Percentiles rank a stretch among this genome's conserved stretches.
These are phyloP conservation scores for Scaptomyza reducta DNA, from an alignment of 2,888 invertebrate genomes.

Conservation along the genomic window DNA sequence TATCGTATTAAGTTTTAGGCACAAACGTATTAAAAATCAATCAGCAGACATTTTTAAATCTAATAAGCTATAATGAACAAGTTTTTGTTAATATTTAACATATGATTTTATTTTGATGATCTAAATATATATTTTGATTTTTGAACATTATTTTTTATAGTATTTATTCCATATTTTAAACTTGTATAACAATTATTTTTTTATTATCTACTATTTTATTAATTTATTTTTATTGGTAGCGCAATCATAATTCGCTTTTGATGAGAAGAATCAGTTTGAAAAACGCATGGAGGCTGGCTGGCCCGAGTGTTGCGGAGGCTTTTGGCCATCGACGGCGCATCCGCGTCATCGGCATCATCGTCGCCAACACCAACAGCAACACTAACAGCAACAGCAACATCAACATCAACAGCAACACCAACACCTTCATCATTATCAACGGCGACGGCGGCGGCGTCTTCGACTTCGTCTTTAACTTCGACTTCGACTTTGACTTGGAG, in stretches of 20 bases:
- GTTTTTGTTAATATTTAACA: too few relatives aligned
- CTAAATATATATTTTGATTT: too few relatives aligned
- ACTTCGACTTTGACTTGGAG: slow-evolving; percentile 4
- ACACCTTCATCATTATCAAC: slow-evolving; percentile 79
- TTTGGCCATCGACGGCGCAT: slow-evolving; percentile 38
- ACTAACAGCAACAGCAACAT: slow-evolving; percentile 42
- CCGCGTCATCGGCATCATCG: slow-evolving; percentile 63
- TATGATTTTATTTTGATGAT: too few relatives aligned
- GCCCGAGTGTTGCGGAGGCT: slow-evolving; percentile 11
- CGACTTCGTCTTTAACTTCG: slow-evolving; percentile 21
- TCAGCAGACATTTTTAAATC: too few relatives aligned
- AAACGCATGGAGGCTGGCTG: slow-evolving; percentile 27
- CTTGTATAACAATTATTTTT: too few relatives aligned
- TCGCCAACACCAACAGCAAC: slow-evolving; percentile 37
- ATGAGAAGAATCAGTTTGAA: not conserved
- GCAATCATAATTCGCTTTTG: slow-evolving; percentile 20
- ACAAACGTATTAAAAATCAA: too few relatives aligned
- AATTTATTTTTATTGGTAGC: slow-evolving; percentile 20
- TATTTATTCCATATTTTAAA: too few relatives aligned
- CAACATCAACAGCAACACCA: slow-evolving; percentile 56
- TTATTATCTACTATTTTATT: too few relatives aligned
- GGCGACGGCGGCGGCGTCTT: slow-evolving; percentile 44
- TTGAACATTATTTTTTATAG: too few relatives aligned
- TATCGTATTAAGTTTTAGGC: too few relatives aligned
- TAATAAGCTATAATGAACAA: too few relatives aligned